Conservation (phyloP, 2,888 invertebrate genomes). For the Bugulina stolonifera region DNA sequence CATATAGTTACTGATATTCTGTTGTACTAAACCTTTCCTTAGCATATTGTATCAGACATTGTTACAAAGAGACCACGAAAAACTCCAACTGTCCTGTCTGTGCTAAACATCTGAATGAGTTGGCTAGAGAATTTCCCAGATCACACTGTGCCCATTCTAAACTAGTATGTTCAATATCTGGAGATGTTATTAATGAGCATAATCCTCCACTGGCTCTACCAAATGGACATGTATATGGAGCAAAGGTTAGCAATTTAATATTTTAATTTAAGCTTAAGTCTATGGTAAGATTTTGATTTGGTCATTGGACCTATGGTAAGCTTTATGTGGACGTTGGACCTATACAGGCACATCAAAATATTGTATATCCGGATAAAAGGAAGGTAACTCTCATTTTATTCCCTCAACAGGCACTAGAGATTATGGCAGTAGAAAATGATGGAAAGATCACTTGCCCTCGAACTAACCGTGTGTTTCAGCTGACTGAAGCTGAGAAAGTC, state of each 20-base stretch:
- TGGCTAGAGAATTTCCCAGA: constrained; percentile 76
- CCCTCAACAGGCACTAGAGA: constrained; percentile 77
- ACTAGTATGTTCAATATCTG: constrained; percentile 82
- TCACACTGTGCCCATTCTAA: constrained; percentile 95
- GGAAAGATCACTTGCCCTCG: constrained; percentile 88
- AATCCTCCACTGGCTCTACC: constrained; percentile 98
- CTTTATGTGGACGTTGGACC: no score
- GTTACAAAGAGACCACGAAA: constrained; percentile 46
- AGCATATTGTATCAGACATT: constrained; percentile 39
- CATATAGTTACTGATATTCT: no score
- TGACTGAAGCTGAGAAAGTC: constrained; percentile 90
- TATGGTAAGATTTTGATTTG: no score
- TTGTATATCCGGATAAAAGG: no score
- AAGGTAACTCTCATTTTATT: no score
- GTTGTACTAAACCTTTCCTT: neutral
- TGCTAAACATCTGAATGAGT: constrained; percentile 74
- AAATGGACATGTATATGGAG: constrained; percentile 84
- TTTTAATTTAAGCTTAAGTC: no score
- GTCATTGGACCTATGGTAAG: no score
- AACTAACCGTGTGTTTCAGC: constrained; percentile 82
- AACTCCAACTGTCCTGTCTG: constrained; percentile 90
- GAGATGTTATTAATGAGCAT: constrained; percentile 87
- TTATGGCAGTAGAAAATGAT: constrained; percentile 83
- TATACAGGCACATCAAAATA: no score
- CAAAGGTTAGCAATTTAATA: constrained; percentile 38